Base-by-base conservation (phyloP, 2,113 vertebrate species). In the Daphoenositta chrysoptera region DNA sequence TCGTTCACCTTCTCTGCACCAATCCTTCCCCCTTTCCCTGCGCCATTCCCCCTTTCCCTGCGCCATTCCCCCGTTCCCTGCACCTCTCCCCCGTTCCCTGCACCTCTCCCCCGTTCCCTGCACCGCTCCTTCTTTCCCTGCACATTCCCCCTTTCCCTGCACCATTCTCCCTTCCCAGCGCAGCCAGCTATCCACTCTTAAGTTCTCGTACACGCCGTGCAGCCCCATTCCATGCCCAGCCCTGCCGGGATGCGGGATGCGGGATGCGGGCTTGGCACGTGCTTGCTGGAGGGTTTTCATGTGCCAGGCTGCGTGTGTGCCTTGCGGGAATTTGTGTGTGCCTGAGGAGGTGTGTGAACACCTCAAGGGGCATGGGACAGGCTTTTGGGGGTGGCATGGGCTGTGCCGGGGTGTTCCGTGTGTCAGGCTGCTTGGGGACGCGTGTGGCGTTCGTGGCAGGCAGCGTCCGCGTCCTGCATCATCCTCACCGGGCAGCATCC, bases 101-200 rank as follows among this genome's bases (percentile, higher is more conserved):
- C 15, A 4, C 51, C 26, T 22, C 12, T 12, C 27, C 45, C 7
- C 20, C 2, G n/a, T 26, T 26, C 24, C 26, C 47, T 37, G 12
- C 35, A 10, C 5, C 28, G 6, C 40, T 48, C 37, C 39, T 18
- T n/a, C 15, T 60, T 26, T 26, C 24, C 26, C 45, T 28, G 16
- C 17, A 15, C 20, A 3, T 1, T 20, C 60, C 28, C 45, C 13
- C 13, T 27, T 78, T 48, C 9, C 54, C 45, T 61, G 51, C 15
- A 4, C 51, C 26, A 10, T 48, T 22, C 12, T 12, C 27, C 45
- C 7, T 77, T 56, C 65, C 57, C 50, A 42, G 40, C 31, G 26
- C 31, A 15, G 26, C 31, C 66, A 22, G 3, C 1, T 1, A 47
- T 40, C 48, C 1, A 0, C 20, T n/a, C 48, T 42, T 42, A 56